Base-by-base conservation (phyloP, 2,797 vertebrate genomes). In the Cetoscarus ocellatus region DNA sequence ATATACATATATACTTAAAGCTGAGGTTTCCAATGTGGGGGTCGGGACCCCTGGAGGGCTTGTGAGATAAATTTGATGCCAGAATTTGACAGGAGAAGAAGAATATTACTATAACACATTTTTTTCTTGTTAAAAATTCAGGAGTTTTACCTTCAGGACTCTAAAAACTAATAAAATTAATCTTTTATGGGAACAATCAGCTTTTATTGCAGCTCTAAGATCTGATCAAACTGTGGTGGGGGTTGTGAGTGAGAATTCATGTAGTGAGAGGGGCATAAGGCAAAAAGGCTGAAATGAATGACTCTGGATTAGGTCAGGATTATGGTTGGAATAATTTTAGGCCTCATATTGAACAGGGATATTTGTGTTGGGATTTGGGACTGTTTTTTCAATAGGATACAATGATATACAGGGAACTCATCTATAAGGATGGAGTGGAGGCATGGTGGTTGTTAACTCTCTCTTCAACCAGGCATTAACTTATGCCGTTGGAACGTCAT, bases 21-120 rank as follows among this genome's bases (percentile, higher is more conserved):
- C 47, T 5, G 47, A 40, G 36, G 58, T 60, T 69, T 42, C 44
- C 51, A 59, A 0, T 13, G 48, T 67, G 61, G 58, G 44, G 64
- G 61, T 18, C 0, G 3, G 17, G 55, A 70, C 6, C 9, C 27
- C 55, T 48, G 15, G 19, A 58, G 36, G 73, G 17, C 11, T 12
- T 17, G 10, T 1, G 19, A 73, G 57, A 58, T 61, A 43, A 42
- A 70, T 67, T 36, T 73, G 47, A 74, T 27, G 11, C 14, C 7
- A 3, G 60, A 43, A 57, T 51, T 47, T 65, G 12, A 45, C 10
- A 10, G 62, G 40, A 47, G 3, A 65, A 38, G 15, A 49, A 14
- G 35, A 48, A 61, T 8, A 39, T 50, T 61, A 18, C 14, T 8
- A 39, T 17, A 1, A 44, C 6, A 67, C 1, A 44, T 50, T 59